Percentiles rank a stretch among this genome's conserved stretches.
These are phyloP conservation scores for Puma concolor DNA, from an alignment of 2,113 vertebrate genomes.

Conservation along the genomic window DNA sequence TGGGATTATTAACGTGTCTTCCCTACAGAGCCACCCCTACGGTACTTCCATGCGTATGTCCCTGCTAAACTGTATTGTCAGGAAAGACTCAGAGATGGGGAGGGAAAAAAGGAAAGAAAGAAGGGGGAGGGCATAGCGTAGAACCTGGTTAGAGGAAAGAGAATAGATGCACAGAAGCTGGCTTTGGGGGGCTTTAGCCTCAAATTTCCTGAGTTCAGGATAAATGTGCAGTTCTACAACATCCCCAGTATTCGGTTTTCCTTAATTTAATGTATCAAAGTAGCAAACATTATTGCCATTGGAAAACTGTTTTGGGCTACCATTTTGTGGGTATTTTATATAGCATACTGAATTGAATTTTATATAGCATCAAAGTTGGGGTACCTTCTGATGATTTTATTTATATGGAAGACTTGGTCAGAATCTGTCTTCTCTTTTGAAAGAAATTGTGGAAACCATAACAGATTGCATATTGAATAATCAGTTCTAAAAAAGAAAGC, in stretches of 20 bases:
- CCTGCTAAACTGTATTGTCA: not conserved
- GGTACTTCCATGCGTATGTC: not conserved
- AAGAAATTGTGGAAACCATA: not conserved
- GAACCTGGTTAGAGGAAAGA: not conserved
- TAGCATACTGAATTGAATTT: not conserved
- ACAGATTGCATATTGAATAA: not conserved
- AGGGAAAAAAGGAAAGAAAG: not conserved
- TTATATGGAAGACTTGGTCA: not conserved
- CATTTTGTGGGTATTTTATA: not conserved
- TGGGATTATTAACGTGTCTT: not conserved
- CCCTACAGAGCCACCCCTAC: not conserved
- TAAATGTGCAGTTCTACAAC: not conserved
- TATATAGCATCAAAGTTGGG: not conserved
- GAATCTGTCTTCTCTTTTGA: slow-evolving; percentile 19
- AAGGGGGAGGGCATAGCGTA: not conserved
- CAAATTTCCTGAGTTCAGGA: not conserved
- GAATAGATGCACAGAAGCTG: not conserved
- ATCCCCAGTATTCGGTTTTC: not conserved
- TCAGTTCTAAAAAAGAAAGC: not conserved
- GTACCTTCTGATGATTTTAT: not conserved
- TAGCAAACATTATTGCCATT: not conserved
- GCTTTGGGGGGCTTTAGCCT: not conserved
- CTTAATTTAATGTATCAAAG: not conserved
- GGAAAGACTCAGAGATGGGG: not conserved
- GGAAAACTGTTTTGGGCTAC: not conserved